phyloP scores from a whole-genome alignment of 2,888 invertebrate species.

The Watsonalla cultraria region DNA sequence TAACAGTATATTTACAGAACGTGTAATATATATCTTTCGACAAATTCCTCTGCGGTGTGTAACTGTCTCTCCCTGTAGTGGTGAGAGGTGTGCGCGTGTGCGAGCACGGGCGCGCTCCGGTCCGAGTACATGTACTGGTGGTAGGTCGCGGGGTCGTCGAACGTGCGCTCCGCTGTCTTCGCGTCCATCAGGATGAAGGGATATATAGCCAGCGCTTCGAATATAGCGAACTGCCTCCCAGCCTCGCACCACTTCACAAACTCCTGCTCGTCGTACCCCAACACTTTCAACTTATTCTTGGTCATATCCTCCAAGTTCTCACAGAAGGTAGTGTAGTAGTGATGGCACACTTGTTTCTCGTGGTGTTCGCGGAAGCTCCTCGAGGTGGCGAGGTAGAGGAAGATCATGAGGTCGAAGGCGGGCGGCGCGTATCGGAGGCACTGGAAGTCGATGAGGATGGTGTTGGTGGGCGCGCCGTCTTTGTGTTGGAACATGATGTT shows the following conservation, averaged over 20 bases:
- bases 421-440: constrained; percentile 57
- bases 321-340: constrained; percentile 44
- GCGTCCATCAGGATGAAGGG: constrained; percentile 40
- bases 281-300: constrained; percentile 26
- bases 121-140: constrained; percentile 24
- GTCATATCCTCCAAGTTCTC: constrained; percentile 31
- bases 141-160: constrained; percentile 39
- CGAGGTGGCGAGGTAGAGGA: constrained; percentile 49
- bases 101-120: constrained; percentile 33
- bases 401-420: constrained; percentile 51
- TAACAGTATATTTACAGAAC: constrained; percentile 8
- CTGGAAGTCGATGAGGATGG: constrained; percentile 58
- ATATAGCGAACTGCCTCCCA: constrained; percentile 34
- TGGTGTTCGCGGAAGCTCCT: constrained; percentile 38
- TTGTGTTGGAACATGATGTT: constrained; percentile 61
- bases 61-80: constrained; percentile 35
- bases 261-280: constrained; percentile 32
- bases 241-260: constrained; percentile 34
- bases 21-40: constrained; percentile 35
- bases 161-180: constrained; percentile 25
- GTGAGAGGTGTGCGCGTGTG: constrained; percentile 20
- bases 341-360: constrained; percentile 34
- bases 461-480: constrained; percentile 34
- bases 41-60: constrained; percentile 47
- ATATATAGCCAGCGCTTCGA: constrained; percentile 24